Evolutionary conservation across 2,797 vertebrate genomes (phyloP), one percentile per base, ranked within the genome.

Genomic region (Octomys mimax): DNA sequence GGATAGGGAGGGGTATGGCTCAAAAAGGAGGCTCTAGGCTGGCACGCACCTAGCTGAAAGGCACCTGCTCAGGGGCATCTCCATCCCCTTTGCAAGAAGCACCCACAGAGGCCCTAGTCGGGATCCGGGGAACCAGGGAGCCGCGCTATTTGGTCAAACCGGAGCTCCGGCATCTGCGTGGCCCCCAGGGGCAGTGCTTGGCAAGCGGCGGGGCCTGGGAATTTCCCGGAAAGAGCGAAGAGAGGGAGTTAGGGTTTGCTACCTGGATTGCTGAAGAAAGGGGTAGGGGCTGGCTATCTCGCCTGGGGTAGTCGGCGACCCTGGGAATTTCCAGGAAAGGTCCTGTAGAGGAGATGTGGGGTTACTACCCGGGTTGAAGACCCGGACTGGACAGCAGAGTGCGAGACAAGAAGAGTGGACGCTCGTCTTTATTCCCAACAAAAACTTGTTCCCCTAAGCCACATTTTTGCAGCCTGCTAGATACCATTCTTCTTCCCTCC

Each of bases 401-500:
- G 3, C 46, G 71, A 62, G 59, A 59, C 22, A 5, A 3, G 54
- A 85, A 39, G 33, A 75, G 70, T 68, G 54, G 66, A 57, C 33
- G 46, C 36, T 64, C 42, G 87, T 57, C 87, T 62, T 84, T 89
- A 81, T 77, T 62, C 81, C 61, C 89, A 54, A 88, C 3, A 39
- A 71, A 92, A 96, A 94, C 91, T 95, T 95, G 88, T 66, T 83
- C 57, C 33, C 61, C 57, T 62, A 66, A 83, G 52, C 92, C 83
- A 66, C 1, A 75, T 57, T 94, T 87, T 91, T 36, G 12, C 54
- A 59, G 85, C 86, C 77, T 39, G 61, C 88, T 57, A 21, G 71
- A 28, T 71, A 85, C 31, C 21, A 36, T 96, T 57, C 93, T 92
- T 66, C 46, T 86, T 97, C 91, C 94, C 57, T 96, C 78, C 96